phyloP scores from a whole-genome alignment of 2,113 vertebrate species.

The Centropus unirufus region DNA sequence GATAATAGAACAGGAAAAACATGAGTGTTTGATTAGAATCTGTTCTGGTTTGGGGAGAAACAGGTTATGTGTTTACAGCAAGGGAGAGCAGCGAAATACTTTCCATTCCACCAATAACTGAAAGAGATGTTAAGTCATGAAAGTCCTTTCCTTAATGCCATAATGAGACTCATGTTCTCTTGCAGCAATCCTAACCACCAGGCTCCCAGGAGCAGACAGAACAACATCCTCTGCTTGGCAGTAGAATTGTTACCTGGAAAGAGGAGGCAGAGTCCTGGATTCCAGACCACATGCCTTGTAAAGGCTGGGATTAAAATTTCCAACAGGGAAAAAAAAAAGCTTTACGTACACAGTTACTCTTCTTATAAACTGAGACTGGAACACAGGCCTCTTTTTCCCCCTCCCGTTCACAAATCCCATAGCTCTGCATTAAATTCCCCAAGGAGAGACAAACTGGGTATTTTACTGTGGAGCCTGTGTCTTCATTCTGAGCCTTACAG shows the following conservation, averaged over 20 bases:
- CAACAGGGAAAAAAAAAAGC: not conserved
- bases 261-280: not conserved
- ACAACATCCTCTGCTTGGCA: not conserved
- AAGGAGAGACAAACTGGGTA: not conserved
- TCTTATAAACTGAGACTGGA: not conserved
- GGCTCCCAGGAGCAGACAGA: not conserved
- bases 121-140: not conserved
- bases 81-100: not conserved
- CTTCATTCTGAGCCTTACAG: not conserved
- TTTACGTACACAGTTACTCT: not conserved
- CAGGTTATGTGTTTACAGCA: constrained; percentile 7
- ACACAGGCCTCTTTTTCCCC: not conserved
- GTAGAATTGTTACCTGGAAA: not conserved
- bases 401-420: not conserved
- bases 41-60: not conserved
- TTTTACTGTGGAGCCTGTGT: not conserved
- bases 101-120: constrained; percentile 12
- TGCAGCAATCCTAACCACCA: not conserved
- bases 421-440: not conserved
- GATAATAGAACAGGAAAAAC: not conserved
- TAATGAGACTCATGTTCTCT: not conserved
- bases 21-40: constrained; percentile 21
- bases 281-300: fast-evolving
- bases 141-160: not conserved
- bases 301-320: not conserved